Percentiles rank a stretch among this genome's conserved stretches.
phyloP scores from a whole-genome alignment of 2,888 invertebrate species.

The Amphipoea oculea region DNA sequence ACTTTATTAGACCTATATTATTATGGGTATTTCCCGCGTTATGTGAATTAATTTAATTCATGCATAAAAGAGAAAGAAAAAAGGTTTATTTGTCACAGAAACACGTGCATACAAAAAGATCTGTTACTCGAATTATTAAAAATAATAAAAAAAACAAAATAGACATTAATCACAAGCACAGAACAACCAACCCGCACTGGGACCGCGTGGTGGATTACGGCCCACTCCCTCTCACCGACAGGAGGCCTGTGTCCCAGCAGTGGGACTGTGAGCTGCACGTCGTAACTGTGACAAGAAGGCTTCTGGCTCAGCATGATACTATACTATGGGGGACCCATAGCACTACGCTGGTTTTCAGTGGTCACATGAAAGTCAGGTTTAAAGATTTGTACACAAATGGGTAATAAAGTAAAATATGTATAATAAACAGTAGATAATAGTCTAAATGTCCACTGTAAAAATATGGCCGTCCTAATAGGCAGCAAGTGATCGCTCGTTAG shows the following conservation, averaged over 20 bases:
- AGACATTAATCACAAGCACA: neutral
- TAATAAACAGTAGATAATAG: neutral
- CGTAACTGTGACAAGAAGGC: neutral
- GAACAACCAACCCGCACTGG: neutral
- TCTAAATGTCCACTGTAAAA: neutral
- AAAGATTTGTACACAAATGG: neutral
- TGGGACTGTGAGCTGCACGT: neutral
- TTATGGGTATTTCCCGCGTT: too few relatives aligned
- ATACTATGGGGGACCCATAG: neutral
- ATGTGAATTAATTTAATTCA: neutral
- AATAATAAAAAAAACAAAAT: neutral
- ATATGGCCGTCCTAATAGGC: constrained; percentile 38
- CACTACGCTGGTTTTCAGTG: too few relatives aligned
- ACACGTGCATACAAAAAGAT: neutral
- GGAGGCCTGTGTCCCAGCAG: too few relatives aligned
- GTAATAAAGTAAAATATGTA: neutral
- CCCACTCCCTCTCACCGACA: too few relatives aligned
- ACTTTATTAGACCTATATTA: neutral
- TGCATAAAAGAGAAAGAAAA: neutral
- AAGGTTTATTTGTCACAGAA: neutral
- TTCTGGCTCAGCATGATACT: neutral
- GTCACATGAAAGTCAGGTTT: neutral
- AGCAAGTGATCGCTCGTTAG: constrained; percentile 42
- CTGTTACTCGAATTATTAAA: neutral
- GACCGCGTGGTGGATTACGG: too few relatives aligned